Conservation (phyloP, 2,113 vertebrate species). For the Sapayoa aenigma region DNA sequence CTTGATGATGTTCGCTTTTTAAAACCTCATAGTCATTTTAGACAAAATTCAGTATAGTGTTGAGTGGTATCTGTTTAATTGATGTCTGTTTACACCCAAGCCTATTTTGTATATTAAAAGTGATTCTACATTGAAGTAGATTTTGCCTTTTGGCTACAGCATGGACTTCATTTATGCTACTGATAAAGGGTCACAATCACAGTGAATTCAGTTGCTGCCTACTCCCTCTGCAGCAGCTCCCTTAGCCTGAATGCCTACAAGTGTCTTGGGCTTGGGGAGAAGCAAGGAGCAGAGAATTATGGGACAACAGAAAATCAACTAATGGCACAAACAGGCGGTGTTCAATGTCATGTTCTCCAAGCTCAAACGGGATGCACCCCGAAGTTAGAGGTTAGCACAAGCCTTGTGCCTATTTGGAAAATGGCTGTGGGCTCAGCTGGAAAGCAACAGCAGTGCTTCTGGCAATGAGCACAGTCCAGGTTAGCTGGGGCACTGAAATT, state of each 20-base stretch:
- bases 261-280: not conserved
- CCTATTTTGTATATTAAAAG: not conserved
- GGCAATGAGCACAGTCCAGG: fast-evolving
- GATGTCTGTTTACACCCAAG: not conserved
- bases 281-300: not conserved
- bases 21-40: not conserved
- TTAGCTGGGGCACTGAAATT: not conserved
- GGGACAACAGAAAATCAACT: not conserved
- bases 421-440: not conserved
- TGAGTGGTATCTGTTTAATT: not conserved
- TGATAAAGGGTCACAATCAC: not conserved
- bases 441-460: not conserved
- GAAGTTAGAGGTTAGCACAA: not conserved
- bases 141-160: not conserved
- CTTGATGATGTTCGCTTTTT: not conserved
- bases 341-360: not conserved
- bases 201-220: not conserved
- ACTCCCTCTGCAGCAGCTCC: not conserved
- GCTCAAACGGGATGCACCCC: not conserved
- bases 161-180: not conserved
- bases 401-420: fast-evolving
- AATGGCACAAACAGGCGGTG: not conserved
- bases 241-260: not conserved
- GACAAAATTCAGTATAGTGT: not conserved
- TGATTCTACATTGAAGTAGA: not conserved